A percentile compares a stretch with the other conserved stretches of the same genome.
Evolutionary conservation across 2,888 invertebrate genomes (phyloP).

Genomic region (Apamea crenata): DNA sequence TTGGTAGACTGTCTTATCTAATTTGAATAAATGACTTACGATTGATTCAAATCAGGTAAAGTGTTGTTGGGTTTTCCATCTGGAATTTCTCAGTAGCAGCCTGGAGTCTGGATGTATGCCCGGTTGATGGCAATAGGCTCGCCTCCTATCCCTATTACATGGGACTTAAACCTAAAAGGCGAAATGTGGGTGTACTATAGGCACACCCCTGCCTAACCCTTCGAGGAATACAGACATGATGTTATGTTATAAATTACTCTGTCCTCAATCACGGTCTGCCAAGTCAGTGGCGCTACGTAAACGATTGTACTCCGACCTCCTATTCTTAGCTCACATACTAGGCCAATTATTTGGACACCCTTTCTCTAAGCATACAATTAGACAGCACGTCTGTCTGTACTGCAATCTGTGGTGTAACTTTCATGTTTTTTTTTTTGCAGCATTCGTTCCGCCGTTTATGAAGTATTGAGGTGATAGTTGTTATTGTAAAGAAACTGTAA

Average conservation of each 20-base stretch:
- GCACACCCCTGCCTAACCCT: neutral
- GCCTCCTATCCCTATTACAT: neutral
- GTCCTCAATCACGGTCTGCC: constrained; percentile 33
- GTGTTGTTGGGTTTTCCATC: neutral
- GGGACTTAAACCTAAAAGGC: neutral
- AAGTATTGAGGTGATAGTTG: constrained; percentile 50
- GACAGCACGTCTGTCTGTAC: constrained; percentile 29
- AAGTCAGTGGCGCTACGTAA: constrained; percentile 35
- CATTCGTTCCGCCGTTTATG: constrained; percentile 56
- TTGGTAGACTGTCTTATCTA: no score
- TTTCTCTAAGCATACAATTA: constrained; percentile 55
- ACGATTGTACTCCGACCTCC: constrained; percentile 56
- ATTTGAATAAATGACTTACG: no score
- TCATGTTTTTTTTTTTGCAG: constrained; percentile 41
- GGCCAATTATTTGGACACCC: constrained; percentile 57
- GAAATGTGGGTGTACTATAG: neutral
- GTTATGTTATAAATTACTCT: constrained; percentile 5
- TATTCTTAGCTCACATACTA: constrained; percentile 60
- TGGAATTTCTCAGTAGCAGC: neutral
- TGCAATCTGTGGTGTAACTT: constrained; percentile 32
- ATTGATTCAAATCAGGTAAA: no score
- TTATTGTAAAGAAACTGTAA: constrained; percentile 12
- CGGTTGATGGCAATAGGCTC: neutral
- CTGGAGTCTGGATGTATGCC: neutral
- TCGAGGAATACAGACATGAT: neutral